Percentiles rank a stretch among this genome's conserved stretches.
phyloP scores from a whole-genome alignment of 2,113 vertebrate species.

The Sylvilagus bachmani region DNA sequence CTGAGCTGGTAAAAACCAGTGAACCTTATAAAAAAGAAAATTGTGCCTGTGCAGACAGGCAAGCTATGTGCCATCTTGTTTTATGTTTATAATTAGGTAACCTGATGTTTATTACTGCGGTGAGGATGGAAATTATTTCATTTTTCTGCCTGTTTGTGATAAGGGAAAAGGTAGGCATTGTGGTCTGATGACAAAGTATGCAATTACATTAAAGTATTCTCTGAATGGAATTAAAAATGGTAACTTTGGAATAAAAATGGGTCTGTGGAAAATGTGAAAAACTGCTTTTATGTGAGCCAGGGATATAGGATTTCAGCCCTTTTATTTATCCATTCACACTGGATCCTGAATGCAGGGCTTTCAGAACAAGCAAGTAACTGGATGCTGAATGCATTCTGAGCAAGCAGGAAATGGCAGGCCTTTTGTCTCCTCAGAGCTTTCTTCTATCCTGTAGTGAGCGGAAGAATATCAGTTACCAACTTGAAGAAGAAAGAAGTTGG shows the following conservation, averaged over 20 bases:
- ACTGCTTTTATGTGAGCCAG: conserved; percentile 56
- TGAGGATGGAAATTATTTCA: conserved; percentile 37
- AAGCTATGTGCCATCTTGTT: not conserved
- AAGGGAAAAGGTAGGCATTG: conserved; percentile 63
- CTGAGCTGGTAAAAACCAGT: conserved; percentile 38
- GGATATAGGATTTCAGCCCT: conserved; percentile 69
- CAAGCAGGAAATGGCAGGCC: conserved; percentile 58
- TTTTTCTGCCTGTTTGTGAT: conserved; percentile 63
- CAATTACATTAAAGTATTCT: conserved; percentile 58
- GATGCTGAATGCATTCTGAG: conserved; percentile 73
- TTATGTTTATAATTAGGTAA: conserved; percentile 57
- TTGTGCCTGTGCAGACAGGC: not conserved
- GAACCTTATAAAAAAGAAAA: conserved; percentile 42
- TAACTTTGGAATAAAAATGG: conserved; percentile 66
- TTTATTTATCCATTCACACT: conserved; percentile 72
- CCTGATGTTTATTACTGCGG: conserved; percentile 17
- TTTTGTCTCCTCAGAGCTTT: conserved; percentile 76
- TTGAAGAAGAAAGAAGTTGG: conserved; percentile 79
- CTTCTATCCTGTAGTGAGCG: conserved; percentile 71
- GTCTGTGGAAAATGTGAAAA: conserved; percentile 50
- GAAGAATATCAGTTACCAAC: conserved; percentile 77
- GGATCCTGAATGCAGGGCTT: conserved; percentile 62
- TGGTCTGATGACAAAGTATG: conserved; percentile 46
- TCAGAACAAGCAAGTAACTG: conserved; percentile 68
- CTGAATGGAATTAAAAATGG: conserved; percentile 77